Percentiles rank a stretch among this genome's conserved stretches.
Evolutionary conservation across 2,113 vertebrate genomes (phyloP).

Genomic region (Typhlomys cinereus): DNA sequence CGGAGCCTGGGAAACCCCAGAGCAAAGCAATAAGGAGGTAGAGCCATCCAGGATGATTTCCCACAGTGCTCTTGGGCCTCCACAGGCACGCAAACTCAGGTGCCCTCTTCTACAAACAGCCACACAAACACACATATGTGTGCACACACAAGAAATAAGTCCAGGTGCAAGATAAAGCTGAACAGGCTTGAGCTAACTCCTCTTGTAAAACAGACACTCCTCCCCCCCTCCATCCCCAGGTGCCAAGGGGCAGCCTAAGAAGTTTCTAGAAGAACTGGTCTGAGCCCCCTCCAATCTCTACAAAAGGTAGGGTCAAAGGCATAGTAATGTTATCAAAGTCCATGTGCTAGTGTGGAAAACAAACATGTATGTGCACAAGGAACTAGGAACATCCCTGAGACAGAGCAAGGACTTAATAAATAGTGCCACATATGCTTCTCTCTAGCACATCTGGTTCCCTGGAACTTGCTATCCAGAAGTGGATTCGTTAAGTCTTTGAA

Average conservation of each 20-base stretch:
- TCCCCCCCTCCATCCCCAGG: not conserved
- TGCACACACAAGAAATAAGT: no score
- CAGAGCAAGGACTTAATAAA: not conserved
- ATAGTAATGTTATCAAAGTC: not conserved
- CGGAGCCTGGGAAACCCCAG: not conserved
- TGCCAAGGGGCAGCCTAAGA: not conserved
- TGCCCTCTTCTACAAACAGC: no score
- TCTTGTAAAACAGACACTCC: no score
- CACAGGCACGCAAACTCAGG: no score
- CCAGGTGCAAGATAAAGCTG: no score
- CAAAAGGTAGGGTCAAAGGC: not conserved
- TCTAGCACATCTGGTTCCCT: not conserved
- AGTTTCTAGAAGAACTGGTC: not conserved
- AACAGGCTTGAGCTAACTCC: no score
- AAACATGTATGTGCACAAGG: not conserved
- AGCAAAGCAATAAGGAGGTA: no score
- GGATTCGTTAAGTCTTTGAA: constrained; percentile 20
- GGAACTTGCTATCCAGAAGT: not conserved
- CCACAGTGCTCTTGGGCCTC: no score
- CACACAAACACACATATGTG: no score
- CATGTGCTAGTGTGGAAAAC: not conserved
- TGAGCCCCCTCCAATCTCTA: not conserved
- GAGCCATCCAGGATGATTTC: no score
- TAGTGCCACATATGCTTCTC: not conserved
- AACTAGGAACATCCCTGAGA: not conserved